Percentiles rank a stretch among this genome's conserved stretches.
These are phyloP conservation scores for Anarsia innoxiella DNA, from an alignment of 2,888 invertebrate genomes.

Conservation along the genomic window DNA sequence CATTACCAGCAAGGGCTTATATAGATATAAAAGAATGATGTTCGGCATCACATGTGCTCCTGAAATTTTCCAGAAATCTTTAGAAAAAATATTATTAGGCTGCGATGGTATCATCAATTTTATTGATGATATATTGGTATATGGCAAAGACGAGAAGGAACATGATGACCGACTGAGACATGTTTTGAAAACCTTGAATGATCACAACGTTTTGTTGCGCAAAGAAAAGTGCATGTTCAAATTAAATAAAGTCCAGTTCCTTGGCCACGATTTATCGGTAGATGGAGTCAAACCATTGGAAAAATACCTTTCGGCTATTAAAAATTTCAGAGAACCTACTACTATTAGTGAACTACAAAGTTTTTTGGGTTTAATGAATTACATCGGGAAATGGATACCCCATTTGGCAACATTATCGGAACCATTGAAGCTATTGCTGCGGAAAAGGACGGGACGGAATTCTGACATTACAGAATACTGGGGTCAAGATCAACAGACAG, in stretches of 20 bases:
- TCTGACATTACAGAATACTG: no score
- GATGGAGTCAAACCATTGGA: conserved; percentile 26
- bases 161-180: conserved; percentile 27
- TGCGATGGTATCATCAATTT: conserved; percentile 34
- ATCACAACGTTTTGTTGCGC: conserved; percentile 15
- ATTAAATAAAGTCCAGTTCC: conserved; percentile 22
- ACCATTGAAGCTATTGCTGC: conserved; percentile 6
- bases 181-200: conserved; percentile 15
- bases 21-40: conserved; percentile 39
- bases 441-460: no score
- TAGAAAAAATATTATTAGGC: conserved; percentile 31
- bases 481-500: no score
- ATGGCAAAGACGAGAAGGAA: conserved; percentile 9
- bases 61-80: conserved; percentile 31
- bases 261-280: conserved; percentile 27
- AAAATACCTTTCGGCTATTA: conserved; percentile 25
- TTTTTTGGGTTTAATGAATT: conserved; percentile 20
- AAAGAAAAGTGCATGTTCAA: conserved; percentile 31
- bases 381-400: conserved; percentile 12
- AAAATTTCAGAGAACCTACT: conserved; percentile 17
- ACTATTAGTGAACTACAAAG: conserved; percentile 18
- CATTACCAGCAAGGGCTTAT: conserved; percentile 34
- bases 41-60: conserved; percentile 46
- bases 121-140: conserved; percentile 42
- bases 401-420: conserved; percentile 5